Conservation (phyloP, 2,888 invertebrate species). For the Hirtodrosophila duncani region DNA sequence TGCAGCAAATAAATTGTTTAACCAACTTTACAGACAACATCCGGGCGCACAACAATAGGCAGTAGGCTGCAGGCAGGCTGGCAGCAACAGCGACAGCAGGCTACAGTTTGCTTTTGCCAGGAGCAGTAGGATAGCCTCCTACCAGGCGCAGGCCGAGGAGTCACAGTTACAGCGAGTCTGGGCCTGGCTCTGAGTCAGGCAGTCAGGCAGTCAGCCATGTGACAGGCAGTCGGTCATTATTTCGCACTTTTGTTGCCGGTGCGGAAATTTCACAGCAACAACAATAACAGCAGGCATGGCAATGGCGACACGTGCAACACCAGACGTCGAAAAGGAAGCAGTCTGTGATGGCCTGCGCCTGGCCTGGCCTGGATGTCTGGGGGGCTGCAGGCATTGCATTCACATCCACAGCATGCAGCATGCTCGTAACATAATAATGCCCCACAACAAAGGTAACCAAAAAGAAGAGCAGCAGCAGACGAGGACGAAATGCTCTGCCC, state of each 20-base stretch:
- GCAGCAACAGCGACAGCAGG: constrained; percentile 6
- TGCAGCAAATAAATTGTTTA: constrained; percentile 37
- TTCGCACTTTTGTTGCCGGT: constrained; percentile 38
- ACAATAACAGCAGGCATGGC: constrained; percentile 14
- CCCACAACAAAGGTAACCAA: constrained; percentile 32
- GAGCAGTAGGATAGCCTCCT: constrained; percentile 1
- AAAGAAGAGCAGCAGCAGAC: constrained; percentile 13
- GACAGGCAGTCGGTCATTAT: constrained; percentile 40
- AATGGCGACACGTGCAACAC: constrained; percentile 34
- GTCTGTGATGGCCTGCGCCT: too few species aligned
- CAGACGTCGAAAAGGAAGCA: constrained; percentile 6
- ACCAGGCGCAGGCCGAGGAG: constrained; percentile 7
- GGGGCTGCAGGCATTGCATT: constrained; percentile 11
- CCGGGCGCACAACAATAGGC: constrained; percentile 12
- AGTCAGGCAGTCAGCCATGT: constrained; percentile 27
- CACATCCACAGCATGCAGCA: neutral
- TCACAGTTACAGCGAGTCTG: constrained; percentile 7
- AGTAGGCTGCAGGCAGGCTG: neutral
- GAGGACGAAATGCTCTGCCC: neutral
- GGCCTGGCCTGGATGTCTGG: constrained; percentile 1
- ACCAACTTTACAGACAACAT: constrained; percentile 46
- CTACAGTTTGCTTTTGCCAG: constrained; percentile 6
- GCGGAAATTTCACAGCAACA: constrained; percentile 33
- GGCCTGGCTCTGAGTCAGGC: constrained; percentile 24
- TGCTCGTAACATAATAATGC: constrained; percentile 15